Evolutionary conservation across 2,113 vertebrate species (phyloP).

Genomic region (Hyperopisus bebe): DNA sequence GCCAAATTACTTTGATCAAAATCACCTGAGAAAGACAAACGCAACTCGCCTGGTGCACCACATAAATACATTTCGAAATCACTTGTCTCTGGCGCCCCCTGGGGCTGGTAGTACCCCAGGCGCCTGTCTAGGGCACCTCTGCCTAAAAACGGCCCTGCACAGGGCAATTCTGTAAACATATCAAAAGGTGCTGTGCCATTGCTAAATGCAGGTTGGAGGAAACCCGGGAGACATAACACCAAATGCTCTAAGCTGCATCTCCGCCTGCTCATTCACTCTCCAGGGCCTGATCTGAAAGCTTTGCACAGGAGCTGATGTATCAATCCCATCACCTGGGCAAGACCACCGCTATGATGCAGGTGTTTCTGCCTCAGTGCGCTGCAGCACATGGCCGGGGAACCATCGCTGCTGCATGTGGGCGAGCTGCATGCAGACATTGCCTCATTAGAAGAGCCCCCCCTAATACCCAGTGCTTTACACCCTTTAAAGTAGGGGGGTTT

Average conservation of each 20-base stretch:
- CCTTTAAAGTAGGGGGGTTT: neutral
- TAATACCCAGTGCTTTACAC: neutral
- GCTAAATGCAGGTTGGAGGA: neutral
- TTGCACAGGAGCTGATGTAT: constrained; percentile 38
- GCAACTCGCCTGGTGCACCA: neutral
- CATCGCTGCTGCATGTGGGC: neutral
- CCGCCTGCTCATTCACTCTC: neutral
- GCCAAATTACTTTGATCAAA: neutral
- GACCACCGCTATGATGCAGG: neutral
- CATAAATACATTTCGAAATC: neutral
- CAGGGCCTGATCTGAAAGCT: neutral
- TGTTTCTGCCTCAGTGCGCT: constrained; percentile 2
- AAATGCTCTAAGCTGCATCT: neutral
- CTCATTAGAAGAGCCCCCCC: neutral
- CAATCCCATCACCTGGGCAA: neutral
- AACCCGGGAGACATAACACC: neutral
- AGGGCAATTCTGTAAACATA: neutral
- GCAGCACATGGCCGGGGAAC: neutral
- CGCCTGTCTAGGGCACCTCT: neutral
- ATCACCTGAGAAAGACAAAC: neutral
- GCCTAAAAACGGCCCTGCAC: too few relatives aligned
- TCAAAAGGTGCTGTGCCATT: neutral
- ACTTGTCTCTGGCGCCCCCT: neutral
- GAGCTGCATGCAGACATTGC: neutral
- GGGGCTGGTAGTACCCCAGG: neutral